A percentile compares a stretch with the other conserved stretches of the same genome.
Conservation (phyloP, 2,888 invertebrate species). For the Beris morrisii region DNA sequence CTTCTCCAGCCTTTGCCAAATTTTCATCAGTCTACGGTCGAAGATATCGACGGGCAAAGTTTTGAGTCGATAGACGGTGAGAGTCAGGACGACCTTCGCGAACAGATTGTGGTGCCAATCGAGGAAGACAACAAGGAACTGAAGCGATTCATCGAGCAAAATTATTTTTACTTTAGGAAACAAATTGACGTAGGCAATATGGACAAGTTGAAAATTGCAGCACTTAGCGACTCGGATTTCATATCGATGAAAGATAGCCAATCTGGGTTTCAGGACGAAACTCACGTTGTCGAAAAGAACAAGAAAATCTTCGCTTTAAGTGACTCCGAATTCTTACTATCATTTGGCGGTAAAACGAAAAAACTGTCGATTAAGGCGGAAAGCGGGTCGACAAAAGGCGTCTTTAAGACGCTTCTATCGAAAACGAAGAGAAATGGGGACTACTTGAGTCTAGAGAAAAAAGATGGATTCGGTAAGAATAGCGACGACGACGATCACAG, state of each 20-base stretch:
- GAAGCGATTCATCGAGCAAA: constrained; percentile 55
- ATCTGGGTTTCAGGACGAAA: constrained; percentile 25
- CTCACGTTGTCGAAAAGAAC: constrained; percentile 37
- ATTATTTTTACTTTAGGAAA: constrained; percentile 53
- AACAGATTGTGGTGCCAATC: constrained; percentile 48
- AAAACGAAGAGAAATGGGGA: constrained; percentile 54
- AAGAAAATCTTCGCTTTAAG: constrained; percentile 52
- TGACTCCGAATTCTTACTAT: constrained; percentile 54
- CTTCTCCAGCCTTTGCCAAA: constrained; percentile 30
- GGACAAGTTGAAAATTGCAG: constrained; percentile 47
- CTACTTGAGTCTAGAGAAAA: constrained; percentile 52
- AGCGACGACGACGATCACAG: constrained; percentile 33
- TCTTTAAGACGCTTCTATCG: constrained; percentile 50
- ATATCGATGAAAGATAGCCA: constrained; percentile 48
- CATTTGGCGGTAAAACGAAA: constrained; percentile 44
- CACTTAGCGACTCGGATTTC: constrained; percentile 54
- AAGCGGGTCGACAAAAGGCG: constrained; percentile 45
- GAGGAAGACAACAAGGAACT: constrained; percentile 55
- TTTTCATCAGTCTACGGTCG: constrained; percentile 2
- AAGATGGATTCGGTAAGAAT: constrained; percentile 35
- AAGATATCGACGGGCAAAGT: neutral
- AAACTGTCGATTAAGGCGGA: constrained; percentile 45
- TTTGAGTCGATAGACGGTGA: constrained; percentile 8
- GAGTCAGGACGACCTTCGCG: constrained; percentile 36
- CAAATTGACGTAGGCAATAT: constrained; percentile 44